These are phyloP conservation scores for Salvator merianae DNA, from an alignment of 2,113 vertebrate genomes.

Conservation along the genomic window DNA sequence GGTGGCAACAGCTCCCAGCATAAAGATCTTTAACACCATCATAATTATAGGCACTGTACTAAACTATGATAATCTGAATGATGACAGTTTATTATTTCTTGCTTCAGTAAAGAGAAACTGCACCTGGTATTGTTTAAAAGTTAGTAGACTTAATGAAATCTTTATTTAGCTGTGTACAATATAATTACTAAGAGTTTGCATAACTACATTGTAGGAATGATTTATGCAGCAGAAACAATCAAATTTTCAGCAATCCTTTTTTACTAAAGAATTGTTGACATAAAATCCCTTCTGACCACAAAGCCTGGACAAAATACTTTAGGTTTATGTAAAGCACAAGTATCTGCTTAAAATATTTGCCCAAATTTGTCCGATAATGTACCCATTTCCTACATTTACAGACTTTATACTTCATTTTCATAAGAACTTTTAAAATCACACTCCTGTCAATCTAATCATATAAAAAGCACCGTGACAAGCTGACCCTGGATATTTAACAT, in stretches of 20 bases:
- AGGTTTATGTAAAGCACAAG: not conserved
- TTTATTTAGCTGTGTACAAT: not conserved
- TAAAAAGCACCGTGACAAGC: not conserved
- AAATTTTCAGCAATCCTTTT: not conserved
- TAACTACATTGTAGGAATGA: not conserved
- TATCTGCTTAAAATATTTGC: not conserved
- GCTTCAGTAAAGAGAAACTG: not conserved
- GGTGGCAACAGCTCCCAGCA: conserved; percentile 33
- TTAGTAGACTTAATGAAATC: not conserved
- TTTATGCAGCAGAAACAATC: not conserved
- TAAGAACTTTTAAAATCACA: not conserved
- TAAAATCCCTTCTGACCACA: not conserved
- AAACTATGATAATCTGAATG: not conserved
- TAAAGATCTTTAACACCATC: not conserved
- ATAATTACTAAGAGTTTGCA: not conserved
- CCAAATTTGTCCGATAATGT: not conserved
- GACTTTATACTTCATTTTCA: not conserved
- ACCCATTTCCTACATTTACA: not conserved
- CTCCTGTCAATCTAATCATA: not conserved
- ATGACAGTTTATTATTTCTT: not conserved
- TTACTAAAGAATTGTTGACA: not conserved
- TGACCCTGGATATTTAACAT: not conserved
- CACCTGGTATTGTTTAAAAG: not conserved
- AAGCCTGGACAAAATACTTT: not conserved
- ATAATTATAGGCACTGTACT: not conserved